Evolutionary conservation across 2,113 vertebrate genomes (phyloP), one percentile per base, ranked within the genome.

Genomic region (Lamprotornis superbus): DNA sequence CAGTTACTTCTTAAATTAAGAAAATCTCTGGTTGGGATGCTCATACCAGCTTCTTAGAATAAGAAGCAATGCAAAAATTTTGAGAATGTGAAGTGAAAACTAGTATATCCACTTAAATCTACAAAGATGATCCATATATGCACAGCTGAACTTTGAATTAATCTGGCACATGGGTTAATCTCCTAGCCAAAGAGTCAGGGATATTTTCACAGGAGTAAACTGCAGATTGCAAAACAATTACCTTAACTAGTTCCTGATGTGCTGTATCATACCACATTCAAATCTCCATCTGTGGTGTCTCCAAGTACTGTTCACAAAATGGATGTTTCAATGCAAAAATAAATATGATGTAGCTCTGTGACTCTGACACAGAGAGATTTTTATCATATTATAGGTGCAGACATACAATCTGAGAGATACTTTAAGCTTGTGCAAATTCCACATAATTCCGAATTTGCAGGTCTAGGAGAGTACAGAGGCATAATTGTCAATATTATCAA

Each of bases 171-270:
- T 84, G 85, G 95, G 74, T 87, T 90, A 90, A 97, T 91, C 69
- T 92, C 76, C 88, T 80, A 91, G 90, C 92, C 93, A 96, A 94
- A 97, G 92, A 96, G 94, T 96, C 95, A 97, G 81, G 96, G 93
- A 97, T 97, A 94, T 97, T 97, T 97, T 97, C 96, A 83, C 91
- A 83, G 93, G 83, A 97, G 87, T 92, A 93, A 89, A 93, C 57
- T 90, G n/a, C 95, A 97, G 96, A 97, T 90, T 97, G 94, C 50
- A 75, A 88, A 96, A 84, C 80, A 93, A 87, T 97, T 98, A 97
- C 97, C 97, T 98, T 98, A 97, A 97, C 95, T 96, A 93, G 93
- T 91, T 98, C 96, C 97, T 97, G 95, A 97, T 97, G 97, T 97
- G 94, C 92, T 76, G 93, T 87, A 96, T 98, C 96, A 96, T 96